These are phyloP conservation scores for Pyrochroa serraticornis DNA, from an alignment of 2,888 invertebrate species.

Conservation along the genomic window DNA sequence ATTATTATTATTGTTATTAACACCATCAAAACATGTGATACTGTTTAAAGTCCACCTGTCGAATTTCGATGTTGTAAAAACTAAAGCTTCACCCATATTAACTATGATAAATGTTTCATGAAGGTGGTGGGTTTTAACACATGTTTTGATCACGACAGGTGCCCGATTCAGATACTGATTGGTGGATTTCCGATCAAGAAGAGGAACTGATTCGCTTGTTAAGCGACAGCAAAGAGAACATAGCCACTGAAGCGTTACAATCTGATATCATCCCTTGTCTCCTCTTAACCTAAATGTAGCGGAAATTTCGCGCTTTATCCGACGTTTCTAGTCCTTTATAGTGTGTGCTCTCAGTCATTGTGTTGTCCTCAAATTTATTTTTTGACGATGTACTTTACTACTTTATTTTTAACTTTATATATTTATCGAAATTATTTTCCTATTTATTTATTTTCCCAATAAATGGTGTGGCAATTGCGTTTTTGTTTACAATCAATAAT, in stretches of 20 bases:
- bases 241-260: constrained; percentile 55
- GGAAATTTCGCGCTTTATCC: constrained; percentile 6
- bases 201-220: constrained; percentile 77
- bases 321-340: constrained; percentile 19
- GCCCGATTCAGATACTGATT: constrained; percentile 73
- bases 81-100: constrained; percentile 11
- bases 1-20: constrained; percentile 1
- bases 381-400: constrained; percentile 20
- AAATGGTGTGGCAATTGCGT: constrained; percentile 32
- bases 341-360: constrained; percentile 18
- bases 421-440: constrained; percentile 32
- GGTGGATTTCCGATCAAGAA: constrained; percentile 80
- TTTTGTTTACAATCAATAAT: constrained; percentile 16
- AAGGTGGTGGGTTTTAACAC: constrained; percentile 52
- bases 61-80: constrained; percentile 9
- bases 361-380: constrained; percentile 23
- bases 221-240: constrained; percentile 71
- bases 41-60: constrained; percentile 60
- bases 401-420: constrained; percentile 25
- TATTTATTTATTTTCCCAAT: constrained; percentile 33
- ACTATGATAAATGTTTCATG: constrained; percentile 16
- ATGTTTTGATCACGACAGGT: constrained; percentile 59
- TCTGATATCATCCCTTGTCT: constrained; percentile 56
- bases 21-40: constrained; percentile 53
- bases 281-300: constrained; percentile 27